These are phyloP conservation scores for Xestia c-nigrum DNA, from an alignment of 2,888 invertebrate species.

Conservation along the genomic window DNA sequence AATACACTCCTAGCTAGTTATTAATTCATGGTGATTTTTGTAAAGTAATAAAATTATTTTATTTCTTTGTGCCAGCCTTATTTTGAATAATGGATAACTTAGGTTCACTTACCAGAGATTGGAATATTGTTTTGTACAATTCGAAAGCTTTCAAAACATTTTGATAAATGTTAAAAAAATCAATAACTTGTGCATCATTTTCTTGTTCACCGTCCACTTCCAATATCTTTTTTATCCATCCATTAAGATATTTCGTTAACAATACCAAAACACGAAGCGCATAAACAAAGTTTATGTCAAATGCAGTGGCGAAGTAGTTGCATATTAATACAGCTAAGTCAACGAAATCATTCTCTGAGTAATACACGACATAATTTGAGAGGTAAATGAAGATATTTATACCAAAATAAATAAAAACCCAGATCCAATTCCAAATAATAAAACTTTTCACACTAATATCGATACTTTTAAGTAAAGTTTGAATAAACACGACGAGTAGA, in stretches of 20 bases:
- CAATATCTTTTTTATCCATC: slow-evolving; percentile 12
- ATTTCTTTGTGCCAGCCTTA: too few relatives aligned
- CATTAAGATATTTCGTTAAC: slow-evolving; percentile 33
- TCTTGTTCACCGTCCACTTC: background rate
- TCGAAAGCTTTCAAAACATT: slow-evolving; percentile 45
- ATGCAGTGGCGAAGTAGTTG: background rate
- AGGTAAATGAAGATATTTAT: background rate
- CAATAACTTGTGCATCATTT: background rate
- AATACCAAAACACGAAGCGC: slow-evolving; percentile 32
- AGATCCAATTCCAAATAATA: slow-evolving; percentile 1
- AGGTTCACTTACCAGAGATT: background rate
- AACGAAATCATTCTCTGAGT: background rate
- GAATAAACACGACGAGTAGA: background rate
- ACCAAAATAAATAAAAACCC: background rate
- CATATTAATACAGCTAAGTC: slow-evolving; percentile 1
- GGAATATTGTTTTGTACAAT: slow-evolving; percentile 2
- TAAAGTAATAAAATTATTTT: too few relatives aligned
- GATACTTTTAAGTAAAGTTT: background rate
- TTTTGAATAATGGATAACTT: too few relatives aligned
- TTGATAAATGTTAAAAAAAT: slow-evolving; percentile 19
- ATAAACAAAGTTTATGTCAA: slow-evolving; percentile 46
- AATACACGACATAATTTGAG: background rate
- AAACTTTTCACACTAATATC: background rate
- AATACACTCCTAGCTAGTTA: too few relatives aligned
- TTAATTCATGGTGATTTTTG: too few relatives aligned